phyloP scores from a whole-genome alignment of 2,797 vertebrate genomes.

The Anguilla marmorata region DNA sequence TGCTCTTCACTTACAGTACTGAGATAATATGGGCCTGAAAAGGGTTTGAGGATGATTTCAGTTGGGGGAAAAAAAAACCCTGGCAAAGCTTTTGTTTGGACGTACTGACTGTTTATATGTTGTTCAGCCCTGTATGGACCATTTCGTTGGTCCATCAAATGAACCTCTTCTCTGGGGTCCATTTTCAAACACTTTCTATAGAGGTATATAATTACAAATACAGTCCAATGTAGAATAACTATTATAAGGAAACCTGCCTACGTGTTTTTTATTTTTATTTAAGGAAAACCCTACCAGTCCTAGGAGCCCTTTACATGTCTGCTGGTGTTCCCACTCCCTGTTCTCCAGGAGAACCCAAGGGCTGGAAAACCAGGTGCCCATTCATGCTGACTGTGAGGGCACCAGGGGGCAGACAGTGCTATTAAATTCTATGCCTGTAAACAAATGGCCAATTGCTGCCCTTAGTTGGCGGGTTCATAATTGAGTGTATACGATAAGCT shows the following conservation, averaged over 20 bases:
- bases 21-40: not conserved
- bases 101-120: not conserved
- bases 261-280: not conserved
- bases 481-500: conserved; percentile 4
- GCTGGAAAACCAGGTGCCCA: not conserved
- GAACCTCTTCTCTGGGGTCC: not conserved
- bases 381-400: not conserved
- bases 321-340: not conserved
- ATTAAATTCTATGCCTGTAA: not conserved
- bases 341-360: not conserved
- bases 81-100: not conserved
- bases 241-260: not conserved
- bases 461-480: not conserved
- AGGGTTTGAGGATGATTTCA: not conserved
- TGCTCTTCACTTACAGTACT: not conserved
- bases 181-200: not conserved
- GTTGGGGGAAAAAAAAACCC: not conserved
- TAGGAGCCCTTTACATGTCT: not conserved
- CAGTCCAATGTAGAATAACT: not conserved
- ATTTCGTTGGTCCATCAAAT: not conserved
- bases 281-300: not conserved
- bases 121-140: not conserved
- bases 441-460: not conserved
- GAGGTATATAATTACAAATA: not conserved
- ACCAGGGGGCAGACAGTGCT: not conserved